A percentile compares a stretch with the other conserved stretches of the same genome.
These are phyloP conservation scores for Poeciliopsis infans DNA, from an alignment of 2,797 vertebrate genomes.

Conservation along the genomic window DNA sequence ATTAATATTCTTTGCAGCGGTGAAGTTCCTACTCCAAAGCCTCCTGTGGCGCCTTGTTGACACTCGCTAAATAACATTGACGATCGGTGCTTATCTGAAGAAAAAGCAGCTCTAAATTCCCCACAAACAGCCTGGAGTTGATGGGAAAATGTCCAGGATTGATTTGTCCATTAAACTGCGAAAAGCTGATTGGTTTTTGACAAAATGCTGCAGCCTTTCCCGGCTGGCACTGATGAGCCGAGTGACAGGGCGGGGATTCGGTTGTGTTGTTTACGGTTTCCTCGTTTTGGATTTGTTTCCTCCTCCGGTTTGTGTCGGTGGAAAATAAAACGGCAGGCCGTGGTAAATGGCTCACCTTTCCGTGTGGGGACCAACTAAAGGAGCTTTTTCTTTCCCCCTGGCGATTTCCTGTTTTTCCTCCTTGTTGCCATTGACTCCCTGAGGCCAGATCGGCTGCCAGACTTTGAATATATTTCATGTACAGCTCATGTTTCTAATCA, in stretches of 20 bases:
- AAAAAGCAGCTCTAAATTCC: background rate
- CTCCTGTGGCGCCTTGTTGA: conserved; percentile 11
- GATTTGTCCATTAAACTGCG: background rate
- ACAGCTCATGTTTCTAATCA: conserved; percentile 15
- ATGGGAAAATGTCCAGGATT: conserved; percentile 16
- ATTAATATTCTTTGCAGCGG: conserved; percentile 9
- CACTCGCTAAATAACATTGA: conserved; percentile 12
- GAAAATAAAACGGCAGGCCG: conserved; percentile 20
- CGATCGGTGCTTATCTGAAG: background rate
- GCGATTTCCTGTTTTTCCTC: conserved; percentile 33
- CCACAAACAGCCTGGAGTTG: conserved; percentile 18
- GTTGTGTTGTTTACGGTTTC: background rate
- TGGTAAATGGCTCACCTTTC: conserved; percentile 14
- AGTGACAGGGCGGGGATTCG: background rate
- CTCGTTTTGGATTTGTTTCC: background rate
- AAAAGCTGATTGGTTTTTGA: conserved; percentile 46
- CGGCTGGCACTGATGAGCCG: conserved; percentile 1
- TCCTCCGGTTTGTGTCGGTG: conserved; percentile 28
- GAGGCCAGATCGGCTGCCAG: conserved; percentile 38
- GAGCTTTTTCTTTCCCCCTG: conserved; percentile 21
- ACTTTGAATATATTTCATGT: conserved; percentile 5
- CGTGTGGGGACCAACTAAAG: background rate
- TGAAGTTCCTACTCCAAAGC: background rate
- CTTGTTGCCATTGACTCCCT: conserved; percentile 11
- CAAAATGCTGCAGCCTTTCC: background rate